Evolutionary conservation across 2,888 invertebrate species (phyloP), one percentile per base, ranked within the genome.

Genomic region (Cyrtodaria siliqua): DNA sequence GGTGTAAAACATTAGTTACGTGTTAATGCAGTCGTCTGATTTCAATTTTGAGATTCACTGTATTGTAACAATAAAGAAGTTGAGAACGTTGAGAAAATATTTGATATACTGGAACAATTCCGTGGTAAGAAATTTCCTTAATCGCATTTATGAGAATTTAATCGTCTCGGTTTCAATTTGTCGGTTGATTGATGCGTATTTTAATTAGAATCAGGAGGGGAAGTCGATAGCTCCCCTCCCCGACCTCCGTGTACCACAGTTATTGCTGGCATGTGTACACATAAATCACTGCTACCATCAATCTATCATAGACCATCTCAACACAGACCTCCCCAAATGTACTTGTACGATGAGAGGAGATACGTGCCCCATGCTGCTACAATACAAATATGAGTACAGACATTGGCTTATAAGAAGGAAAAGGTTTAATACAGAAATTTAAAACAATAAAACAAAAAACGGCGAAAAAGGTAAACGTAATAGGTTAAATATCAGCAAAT

Each of bases 121-220:
- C n/a, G n/a, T n/a, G n/a, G 33, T 33, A 33, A 33, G 12, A 12
- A 33, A 8, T 33, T 33, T 33, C 12, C 12, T 33, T 33, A 33
- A 33, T 33, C 33, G 12, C 33, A 33, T 33, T 33, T 33, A 33
- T 33, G 33, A 33, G 33, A 33, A 33, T 33, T 33, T 33, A 33
- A 33, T 33, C 33, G 33, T 33, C 12, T 33, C 9, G 23, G 12
- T 23, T 50, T 14, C 12, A 20, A 20, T 18, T 67, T 50, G 24
- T 6, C 18, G 67, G 59, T 50, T 67, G 67, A 67, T 67, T n/a
- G 59, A 67, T 67, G 42, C 23, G 18, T 50, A 40, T 50, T 73
- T 61, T 73, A 73, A 73, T 73, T 61, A 61, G 29, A 57, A 67
- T 68, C 73, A 73, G 73, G 61, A 61, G 56, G 44, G 42, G 16